These are phyloP conservation scores for Artemisiospiza belli DNA, from an alignment of 2,113 vertebrate species.

Conservation along the genomic window DNA sequence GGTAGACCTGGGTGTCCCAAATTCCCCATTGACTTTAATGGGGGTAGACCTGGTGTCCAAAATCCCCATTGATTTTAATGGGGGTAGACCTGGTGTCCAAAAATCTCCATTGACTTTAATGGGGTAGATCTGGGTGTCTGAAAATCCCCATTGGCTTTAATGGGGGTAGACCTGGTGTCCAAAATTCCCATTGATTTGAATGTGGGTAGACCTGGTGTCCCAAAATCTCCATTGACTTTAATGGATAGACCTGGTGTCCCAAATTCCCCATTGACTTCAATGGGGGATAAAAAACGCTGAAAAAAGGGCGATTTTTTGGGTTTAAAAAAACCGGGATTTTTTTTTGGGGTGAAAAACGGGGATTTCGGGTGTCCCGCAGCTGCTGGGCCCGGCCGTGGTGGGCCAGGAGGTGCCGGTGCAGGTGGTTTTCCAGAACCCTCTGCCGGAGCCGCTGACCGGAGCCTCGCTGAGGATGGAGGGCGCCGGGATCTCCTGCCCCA, in stretches of 20 bases:
- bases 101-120: no score
- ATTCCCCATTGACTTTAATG: neutral
- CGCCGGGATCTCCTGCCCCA: neutral
- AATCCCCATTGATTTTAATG: no score
- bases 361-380: neutral
- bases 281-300: neutral
- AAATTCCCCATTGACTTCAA: no score
- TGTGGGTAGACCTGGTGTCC: no score
- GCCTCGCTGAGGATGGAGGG: neutral
- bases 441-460: neutral
- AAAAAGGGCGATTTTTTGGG: neutral
- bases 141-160: no score
- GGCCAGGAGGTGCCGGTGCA: neutral
- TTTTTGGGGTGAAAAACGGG: neutral
- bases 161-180: no score
- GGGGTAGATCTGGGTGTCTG: no score
- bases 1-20: neutral
- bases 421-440: neutral
- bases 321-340: neutral
- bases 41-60: no score
- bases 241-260: no score
- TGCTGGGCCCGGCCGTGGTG: neutral
- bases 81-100: no score
- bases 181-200: no score
- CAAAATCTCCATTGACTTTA: no score